Evolutionary conservation across 2,888 invertebrate species (phyloP).

Genomic region (Apamea monoglypha): DNA sequence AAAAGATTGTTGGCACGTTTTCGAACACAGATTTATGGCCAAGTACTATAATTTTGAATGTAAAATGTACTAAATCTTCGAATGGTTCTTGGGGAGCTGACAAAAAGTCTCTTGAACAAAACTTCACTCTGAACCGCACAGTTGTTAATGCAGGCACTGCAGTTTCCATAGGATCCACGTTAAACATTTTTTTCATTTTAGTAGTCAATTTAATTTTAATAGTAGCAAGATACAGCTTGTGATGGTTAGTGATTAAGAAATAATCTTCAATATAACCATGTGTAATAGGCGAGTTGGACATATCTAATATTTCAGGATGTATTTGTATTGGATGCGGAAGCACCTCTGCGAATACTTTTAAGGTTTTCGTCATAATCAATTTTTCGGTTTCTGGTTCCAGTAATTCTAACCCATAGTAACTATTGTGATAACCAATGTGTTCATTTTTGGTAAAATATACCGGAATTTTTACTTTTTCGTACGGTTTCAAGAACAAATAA

Average conservation of each 20-base stretch:
- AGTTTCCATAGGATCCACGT: conserved; percentile 76
- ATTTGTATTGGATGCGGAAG: conserved; percentile 81
- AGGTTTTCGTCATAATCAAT: conserved; percentile 71
- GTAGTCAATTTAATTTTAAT: conserved; percentile 79
- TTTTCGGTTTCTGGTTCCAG: conserved; percentile 70
- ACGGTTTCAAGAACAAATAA: conserved; percentile 72
- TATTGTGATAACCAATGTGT: conserved; percentile 80
- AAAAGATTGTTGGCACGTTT: conserved; percentile 80
- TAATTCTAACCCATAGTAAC: conserved; percentile 78
- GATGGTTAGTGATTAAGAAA: conserved; percentile 77
- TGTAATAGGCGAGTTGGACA: conserved; percentile 75
- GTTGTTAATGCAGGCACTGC: conserved; percentile 70
- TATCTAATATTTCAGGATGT: conserved; percentile 79
- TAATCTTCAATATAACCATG: conserved; percentile 78
- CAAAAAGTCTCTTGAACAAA: conserved; percentile 73
- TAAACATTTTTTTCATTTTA: conserved; percentile 80
- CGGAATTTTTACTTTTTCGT: conserved; percentile 69
- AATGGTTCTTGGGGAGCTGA: conserved; percentile 36
- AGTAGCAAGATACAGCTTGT: conserved; percentile 74
- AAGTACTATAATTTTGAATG: conserved; percentile 78
- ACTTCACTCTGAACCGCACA: conserved; percentile 71
- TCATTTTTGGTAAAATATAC: conserved; percentile 80
- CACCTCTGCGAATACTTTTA: conserved; percentile 80
- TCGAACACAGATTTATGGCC: conserved; percentile 76
- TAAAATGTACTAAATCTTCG: conserved; percentile 79